Base-by-base conservation (phyloP, 2,797 vertebrate species). In the Podarcis lilfordi region DNA sequence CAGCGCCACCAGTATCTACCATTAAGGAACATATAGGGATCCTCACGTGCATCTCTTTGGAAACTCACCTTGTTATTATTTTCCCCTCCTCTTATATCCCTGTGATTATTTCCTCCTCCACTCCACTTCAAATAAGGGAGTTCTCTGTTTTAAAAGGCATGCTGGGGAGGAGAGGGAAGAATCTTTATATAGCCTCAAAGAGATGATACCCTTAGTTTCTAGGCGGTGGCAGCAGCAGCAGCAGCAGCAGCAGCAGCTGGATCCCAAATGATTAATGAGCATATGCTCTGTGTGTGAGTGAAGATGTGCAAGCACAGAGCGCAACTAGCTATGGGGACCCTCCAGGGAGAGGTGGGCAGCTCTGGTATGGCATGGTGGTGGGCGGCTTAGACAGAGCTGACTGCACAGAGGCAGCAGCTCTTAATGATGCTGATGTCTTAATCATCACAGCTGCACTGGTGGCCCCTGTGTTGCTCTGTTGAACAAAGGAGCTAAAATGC, bases 231-330 rank as follows among this genome's bases (percentile, higher is more conserved):
- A 86, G 88, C 79, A 7, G 59, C 45, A 13, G 50, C 40, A 32
- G 32, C 45, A 55, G 80, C 45, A 55, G 80, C 25, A 29, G 84
- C 40, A 45, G 79, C 87, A 29, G 84, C 82, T 21, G 1, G 79
- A 69, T 92, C 91, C 71, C 10, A 0, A 43, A 19, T 90, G 92
- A 94, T 93, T 87, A 91, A 94, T 69, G 89, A 90, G 87, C 43
- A 68, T 61, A 66, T 85, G 35, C 17, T 80, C 79, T 50, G 88
- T 85, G 1, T 77, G 84, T 35, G 45, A 89, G 93, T 85, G 89
- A 82, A 80, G 3, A 89, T 91, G 81, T 91, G n/a, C 8, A 71
- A 83, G 55, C 77, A 37, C 0, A 0, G 25, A 25, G 77, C 84
- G 32, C 79, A 86, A 79, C 86, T 88, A 89, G 78, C 88, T 69